These are phyloP conservation scores for Cariama cristata DNA, from an alignment of 2,113 vertebrate species.

Conservation along the genomic window DNA sequence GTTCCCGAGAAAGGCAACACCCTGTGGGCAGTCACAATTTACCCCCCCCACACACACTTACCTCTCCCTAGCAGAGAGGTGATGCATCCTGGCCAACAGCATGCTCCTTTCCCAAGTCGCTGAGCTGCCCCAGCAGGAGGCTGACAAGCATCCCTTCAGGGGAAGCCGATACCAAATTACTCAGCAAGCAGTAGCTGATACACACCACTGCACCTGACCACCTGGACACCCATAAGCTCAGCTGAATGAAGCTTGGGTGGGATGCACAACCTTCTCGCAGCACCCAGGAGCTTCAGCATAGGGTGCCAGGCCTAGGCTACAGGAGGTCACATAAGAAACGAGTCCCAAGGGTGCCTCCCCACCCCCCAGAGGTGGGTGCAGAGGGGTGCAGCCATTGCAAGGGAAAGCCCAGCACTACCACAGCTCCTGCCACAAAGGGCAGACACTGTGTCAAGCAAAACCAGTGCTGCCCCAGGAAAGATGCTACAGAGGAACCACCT, in stretches of 20 bases:
- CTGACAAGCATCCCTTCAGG: background rate
- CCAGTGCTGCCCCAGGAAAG: background rate
- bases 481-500: background rate
- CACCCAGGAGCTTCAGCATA: accelerated
- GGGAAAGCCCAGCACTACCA: background rate
- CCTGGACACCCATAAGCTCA: background rate
- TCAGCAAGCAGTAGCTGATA: background rate
- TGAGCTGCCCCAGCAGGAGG: background rate
- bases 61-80: background rate
- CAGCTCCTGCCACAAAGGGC: background rate
- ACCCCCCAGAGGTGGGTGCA: background rate
- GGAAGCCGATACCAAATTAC: background rate
- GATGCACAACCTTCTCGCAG: background rate
- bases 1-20: background rate
- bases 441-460: background rate
- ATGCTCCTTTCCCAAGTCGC: background rate
- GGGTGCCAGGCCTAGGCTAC: no score
- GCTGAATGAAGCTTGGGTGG: background rate
- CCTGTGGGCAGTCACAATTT: background rate
- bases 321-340: accelerated
- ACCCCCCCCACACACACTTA: accelerated
- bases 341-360: background rate
- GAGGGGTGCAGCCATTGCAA: background rate
- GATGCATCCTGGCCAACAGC: background rate
- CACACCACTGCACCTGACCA: no score